A percentile compares a stretch with the other conserved stretches of the same genome.
Conservation (phyloP, 2,888 invertebrate genomes). For the Atherix ibis region DNA sequence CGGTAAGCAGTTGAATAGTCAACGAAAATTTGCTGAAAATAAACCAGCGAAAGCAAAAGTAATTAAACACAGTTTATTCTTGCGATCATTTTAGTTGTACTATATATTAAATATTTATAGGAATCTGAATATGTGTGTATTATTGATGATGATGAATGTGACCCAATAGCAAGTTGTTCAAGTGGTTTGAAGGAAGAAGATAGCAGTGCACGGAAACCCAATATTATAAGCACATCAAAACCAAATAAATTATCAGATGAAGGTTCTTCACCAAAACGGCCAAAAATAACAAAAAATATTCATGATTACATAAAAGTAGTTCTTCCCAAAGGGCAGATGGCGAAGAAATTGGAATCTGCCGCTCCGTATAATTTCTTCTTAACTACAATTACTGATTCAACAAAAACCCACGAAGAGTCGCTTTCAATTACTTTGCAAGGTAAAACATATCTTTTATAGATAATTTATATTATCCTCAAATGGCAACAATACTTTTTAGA, state of each 20-base stretch:
- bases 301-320: conserved; percentile 38
- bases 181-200: no score
- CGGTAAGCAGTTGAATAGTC: not conserved
- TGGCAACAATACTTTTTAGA: conserved; percentile 34
- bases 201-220: no score
- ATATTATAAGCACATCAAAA: not conserved
- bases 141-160: no score
- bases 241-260: not conserved
- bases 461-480: no score
- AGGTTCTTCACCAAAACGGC: conserved; percentile 16
- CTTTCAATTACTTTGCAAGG: conserved; percentile 55
- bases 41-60: not conserved
- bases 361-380: conserved; percentile 64
- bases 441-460: conserved; percentile 15
- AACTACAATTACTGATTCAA: conserved; percentile 49
- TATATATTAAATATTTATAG: no score
- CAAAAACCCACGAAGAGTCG: conserved; percentile 45
- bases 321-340: conserved; percentile 44
- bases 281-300: conserved; percentile 24
- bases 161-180: no score
- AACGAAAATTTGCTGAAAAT: not conserved
- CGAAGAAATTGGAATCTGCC: conserved; percentile 45
- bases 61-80: not conserved
- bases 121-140: no score
- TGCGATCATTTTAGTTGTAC: no score